Base-by-base conservation (phyloP, 1,140 invertebrate genomes). In the Papilio xuthus region DNA sequence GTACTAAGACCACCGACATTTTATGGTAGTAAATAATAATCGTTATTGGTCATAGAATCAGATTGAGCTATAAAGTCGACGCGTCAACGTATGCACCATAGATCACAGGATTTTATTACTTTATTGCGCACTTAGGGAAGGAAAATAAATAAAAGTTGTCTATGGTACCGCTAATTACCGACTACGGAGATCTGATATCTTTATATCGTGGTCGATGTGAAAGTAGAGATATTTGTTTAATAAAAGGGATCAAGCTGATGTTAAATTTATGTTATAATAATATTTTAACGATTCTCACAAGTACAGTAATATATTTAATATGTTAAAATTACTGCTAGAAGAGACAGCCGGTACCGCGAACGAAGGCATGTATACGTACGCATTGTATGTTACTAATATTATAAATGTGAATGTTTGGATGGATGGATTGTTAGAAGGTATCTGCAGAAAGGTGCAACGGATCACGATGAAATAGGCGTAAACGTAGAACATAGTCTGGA, bases 61-160 rank as follows among this genome's bases (percentile, higher is more conserved):
- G 75, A 79, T 26, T 77, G 78, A 70, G 78, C 71, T 78, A 83
- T 84, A 84, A 84, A 85, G 77, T 63, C 50, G 53, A 78, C 67
- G 78, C 44, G 71, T 69, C 67, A 18, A 20, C 76, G 79, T 79
- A 84, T 76, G 79, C 79, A 84, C 81, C 73, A 83, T 85, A 80
- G 79, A 85, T 86, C 84, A 84, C 77, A 20, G 15, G 32, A 44
- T 56, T 85, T 85, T 84, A 85, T 84, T 56, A 76, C 74, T 84
- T 81, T 82, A 85, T 81, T 79, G 77, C 37, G 60, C 74, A 81
- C 41, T 81, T 67, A 79, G 73, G 67, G 67, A 76, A 23, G 18
- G 71, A 73, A 23, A 73, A 73, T 73, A 73, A 73, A 73, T 44
- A 73, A 73, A 73, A 44, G 41, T 73, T 73, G 71, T 73, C 71